These are phyloP conservation scores for Blastobasis adustella DNA, from an alignment of 2,888 invertebrate genomes.

Conservation along the genomic window DNA sequence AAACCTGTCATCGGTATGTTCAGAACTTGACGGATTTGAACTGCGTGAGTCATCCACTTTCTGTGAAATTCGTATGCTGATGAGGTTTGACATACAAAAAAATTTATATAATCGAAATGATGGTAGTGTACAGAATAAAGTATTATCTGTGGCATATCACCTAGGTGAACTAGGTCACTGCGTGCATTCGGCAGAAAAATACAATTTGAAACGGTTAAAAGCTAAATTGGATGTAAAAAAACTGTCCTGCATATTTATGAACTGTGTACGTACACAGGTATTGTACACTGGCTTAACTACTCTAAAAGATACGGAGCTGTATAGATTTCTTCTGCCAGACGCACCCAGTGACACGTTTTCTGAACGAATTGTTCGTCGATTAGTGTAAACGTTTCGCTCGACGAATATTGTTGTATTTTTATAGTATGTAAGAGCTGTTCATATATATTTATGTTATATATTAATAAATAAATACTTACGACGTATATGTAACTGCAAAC, in stretches of 20 bases:
- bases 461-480: neutral
- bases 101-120: conserved; percentile 11
- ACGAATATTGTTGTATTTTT: conserved; percentile 67
- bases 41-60: too few relatives aligned
- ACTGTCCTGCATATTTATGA: too few relatives aligned
- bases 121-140: conserved; percentile 44
- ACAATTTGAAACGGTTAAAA: neutral
- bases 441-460: conserved; percentile 21
- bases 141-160: conserved; percentile 65
- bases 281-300: too few relatives aligned
- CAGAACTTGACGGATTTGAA: too few relatives aligned
- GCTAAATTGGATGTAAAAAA: too few relatives aligned
- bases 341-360: too few relatives aligned
- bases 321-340: too few relatives aligned
- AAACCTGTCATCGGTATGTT: conserved; percentile 12
- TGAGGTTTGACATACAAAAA: too few relatives aligned
- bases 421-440: conserved; percentile 61
- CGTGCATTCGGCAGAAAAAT: conserved; percentile 23
- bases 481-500: conserved; percentile 21
- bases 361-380: conserved; percentile 1
- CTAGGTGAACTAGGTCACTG: conserved; percentile 40
- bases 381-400: conserved; percentile 34
- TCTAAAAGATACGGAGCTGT: too few relatives aligned
- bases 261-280: too few relatives aligned
- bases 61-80: too few relatives aligned